Evolutionary conservation across 1,140 invertebrate species (phyloP).

Genomic region (Rhagoletis pomonella): DNA sequence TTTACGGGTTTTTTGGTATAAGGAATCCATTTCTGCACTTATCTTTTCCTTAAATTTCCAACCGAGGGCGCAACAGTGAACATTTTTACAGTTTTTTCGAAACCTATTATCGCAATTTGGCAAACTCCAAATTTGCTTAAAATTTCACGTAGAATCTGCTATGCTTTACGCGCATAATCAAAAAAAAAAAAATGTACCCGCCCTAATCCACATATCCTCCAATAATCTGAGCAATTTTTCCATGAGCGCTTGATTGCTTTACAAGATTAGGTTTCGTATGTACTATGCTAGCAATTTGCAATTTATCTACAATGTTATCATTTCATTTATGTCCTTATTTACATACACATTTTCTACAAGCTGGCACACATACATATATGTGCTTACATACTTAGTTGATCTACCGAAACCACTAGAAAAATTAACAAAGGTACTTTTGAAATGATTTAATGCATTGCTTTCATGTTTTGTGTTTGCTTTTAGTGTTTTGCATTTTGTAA

Average conservation of each 20-base stretch:
- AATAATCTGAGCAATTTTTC: too few species aligned
- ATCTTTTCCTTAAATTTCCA: too few species aligned
- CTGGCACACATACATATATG: background rate
- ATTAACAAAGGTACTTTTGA: background rate
- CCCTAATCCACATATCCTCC: too few species aligned
- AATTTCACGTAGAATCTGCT: too few species aligned
- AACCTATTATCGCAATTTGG: too few species aligned
- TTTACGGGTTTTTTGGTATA: too few species aligned
- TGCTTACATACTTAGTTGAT: background rate
- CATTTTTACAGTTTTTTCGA: too few species aligned
- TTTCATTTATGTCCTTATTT: slow-evolving; percentile 30
- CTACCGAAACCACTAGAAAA: slow-evolving; percentile 11
- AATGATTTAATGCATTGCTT: slow-evolving; percentile 38
- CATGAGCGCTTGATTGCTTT: background rate
- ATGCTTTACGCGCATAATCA: too few species aligned
- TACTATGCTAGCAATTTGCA: slow-evolving; percentile 4
- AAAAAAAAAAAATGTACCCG: too few species aligned
- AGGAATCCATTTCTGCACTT: too few species aligned
- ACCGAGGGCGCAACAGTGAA: too few species aligned
- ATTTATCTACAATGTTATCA: slow-evolving; percentile 33
- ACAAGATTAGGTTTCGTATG: background rate
- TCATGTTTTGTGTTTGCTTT: background rate
- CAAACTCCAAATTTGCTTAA: too few species aligned
- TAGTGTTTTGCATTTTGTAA: slow-evolving; percentile 19
- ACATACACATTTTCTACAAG: background rate